Evolutionary conservation across 2,113 vertebrate species (phyloP).

Genomic region (Axis porcinus): DNA sequence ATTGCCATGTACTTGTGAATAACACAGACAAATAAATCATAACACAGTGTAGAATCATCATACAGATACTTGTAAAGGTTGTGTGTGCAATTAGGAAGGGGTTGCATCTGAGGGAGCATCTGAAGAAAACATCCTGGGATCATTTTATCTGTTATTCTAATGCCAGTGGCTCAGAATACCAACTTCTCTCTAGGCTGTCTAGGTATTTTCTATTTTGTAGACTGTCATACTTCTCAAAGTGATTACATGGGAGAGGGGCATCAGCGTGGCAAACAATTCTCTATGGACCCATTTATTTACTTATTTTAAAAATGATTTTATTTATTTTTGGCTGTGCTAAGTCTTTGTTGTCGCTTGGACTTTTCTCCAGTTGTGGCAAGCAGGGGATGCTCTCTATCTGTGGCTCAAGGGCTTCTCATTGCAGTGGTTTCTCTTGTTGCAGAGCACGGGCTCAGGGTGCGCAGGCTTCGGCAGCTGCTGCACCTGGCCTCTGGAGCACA

Average conservation of each 20-base stretch:
- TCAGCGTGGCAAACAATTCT: background rate
- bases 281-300: background rate
- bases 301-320: background rate
- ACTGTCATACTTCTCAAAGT: background rate
- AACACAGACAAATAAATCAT: background rate
- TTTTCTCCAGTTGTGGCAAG: background rate
- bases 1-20: background rate
- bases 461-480: background rate
- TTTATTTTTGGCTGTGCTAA: background rate
- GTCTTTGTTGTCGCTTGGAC: background rate
- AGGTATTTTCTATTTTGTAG: background rate
- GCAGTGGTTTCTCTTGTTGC: background rate
- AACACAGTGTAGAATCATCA: background rate
- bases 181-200: background rate
- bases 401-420: background rate
- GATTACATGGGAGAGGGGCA: background rate
- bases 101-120: background rate
- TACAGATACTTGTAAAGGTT: background rate
- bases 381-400: background rate
- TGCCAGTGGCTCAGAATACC: background rate
- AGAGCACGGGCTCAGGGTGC: background rate
- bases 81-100: rapidly evolving
- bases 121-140: background rate
- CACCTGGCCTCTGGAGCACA: rapidly evolving
- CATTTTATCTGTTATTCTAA: background rate